Base-by-base conservation (phyloP, 2,888 invertebrate species). In the Ptychoptera contaminata region DNA sequence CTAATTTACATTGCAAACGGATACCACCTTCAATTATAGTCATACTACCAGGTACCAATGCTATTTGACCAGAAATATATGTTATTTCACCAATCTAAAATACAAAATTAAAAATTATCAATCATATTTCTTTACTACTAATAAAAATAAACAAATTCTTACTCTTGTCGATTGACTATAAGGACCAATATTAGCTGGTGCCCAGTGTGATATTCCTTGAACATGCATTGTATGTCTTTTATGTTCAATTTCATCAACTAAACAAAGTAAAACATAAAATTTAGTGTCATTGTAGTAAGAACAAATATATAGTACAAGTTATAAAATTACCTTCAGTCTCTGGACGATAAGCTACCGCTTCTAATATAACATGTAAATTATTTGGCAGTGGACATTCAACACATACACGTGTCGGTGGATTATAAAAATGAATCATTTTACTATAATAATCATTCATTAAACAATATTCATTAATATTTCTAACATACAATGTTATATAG, bases 101-200 rank as follows among this genome's bases (percentile, higher is more conserved):
- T 46, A 49, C 44, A 42, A 32, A n/a, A 11, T 36, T 10, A 40
- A 39, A 36, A 41, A 7, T 16, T 42, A 42, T 30, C 35, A 42
- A 5, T 34, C 6, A 11, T 8, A 3, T 11, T n/a, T 32, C 32
- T 8, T 30, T 30, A 30, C 7, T 8, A 8, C 7, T 9, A 8
- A 8, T 6, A 30, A 30, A 30, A 30, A 30, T 6, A 30, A 30
- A 30, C 7, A 32, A 32, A 2, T 30, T 56, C 67, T 64, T 64
- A 87, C 87, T 72, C 81, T 77, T 48, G 86, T 76, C 2, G 87
- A 85, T 68, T 94, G 94, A 60, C 93, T 93, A 62, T 94, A 94
- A 7, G 94, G 93, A 39, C 93, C 94, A 55, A 94, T 93, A 61
- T 91, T 93, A 48, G 93, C 92, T 1, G 94, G 93, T n/a, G 93